phyloP scores from a whole-genome alignment of 2,113 vertebrate species.

The Gila orcuttii region DNA sequence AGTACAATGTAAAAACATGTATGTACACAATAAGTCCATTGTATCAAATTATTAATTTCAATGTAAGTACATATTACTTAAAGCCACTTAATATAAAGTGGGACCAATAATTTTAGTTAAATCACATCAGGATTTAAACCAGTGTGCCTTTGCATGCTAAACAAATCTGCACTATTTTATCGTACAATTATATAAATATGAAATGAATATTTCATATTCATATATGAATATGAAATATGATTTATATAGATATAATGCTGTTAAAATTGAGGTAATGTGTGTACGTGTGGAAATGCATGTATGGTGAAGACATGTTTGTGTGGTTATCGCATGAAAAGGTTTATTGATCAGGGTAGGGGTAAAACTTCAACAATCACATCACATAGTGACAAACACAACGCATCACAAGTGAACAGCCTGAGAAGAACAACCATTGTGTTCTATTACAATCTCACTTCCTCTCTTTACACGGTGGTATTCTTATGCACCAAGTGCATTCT shows the following conservation, averaged over 20 bases:
- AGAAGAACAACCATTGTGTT: slow-evolving; percentile 80
- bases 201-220: too few species aligned
- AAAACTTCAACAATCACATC: slow-evolving; percentile 2
- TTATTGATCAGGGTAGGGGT: not conserved
- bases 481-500: slow-evolving; percentile 71
- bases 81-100: too few species aligned
- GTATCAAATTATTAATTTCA: too few species aligned
- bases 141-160: not conserved
- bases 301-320: not conserved
- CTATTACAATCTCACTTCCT: slow-evolving; percentile 97
- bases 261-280: not conserved
- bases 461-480: slow-evolving; percentile 81
- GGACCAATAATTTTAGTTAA: not conserved
- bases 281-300: not conserved
- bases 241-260: not conserved
- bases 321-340: not conserved
- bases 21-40: too few species aligned
- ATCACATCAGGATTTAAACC: not conserved
- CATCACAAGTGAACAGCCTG: slow-evolving; percentile 36
- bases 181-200: not conserved
- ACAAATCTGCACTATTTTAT: not conserved
- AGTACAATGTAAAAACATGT: too few species aligned
- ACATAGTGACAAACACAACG: not conserved
- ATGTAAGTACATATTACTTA: too few species aligned
- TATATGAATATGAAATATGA: too few species aligned